These are phyloP conservation scores for Homarus gammarus DNA, from an alignment of 2,888 invertebrate genomes.

Conservation along the genomic window DNA sequence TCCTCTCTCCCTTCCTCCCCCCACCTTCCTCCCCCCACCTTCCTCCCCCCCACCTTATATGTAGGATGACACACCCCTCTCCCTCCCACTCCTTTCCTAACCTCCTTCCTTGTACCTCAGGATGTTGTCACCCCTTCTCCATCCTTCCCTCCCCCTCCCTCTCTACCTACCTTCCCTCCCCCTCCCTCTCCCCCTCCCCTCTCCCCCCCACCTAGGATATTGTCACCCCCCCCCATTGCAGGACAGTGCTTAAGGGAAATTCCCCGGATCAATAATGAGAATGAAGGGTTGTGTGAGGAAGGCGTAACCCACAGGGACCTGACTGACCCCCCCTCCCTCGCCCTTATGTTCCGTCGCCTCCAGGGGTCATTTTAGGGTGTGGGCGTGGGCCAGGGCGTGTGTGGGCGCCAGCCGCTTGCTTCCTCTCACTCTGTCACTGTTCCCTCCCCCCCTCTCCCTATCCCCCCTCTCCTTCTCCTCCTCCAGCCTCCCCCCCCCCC, in stretches of 20 bases:
- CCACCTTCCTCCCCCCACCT: neutral
- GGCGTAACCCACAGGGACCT: neutral
- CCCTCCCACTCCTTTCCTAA: neutral
- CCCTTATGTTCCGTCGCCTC: constrained; percentile 11
- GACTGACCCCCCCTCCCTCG: constrained; percentile 23
- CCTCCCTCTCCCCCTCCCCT: neutral
- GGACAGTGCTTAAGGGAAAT: constrained; percentile 42
- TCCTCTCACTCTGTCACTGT: too few relatives aligned
- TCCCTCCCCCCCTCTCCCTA: too few relatives aligned
- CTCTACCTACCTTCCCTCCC: neutral
- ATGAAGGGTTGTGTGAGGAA: constrained; percentile 23
- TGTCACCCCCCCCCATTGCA: neutral
- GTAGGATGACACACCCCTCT: too few relatives aligned
- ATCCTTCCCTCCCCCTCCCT: neutral
- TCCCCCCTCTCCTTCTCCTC: too few relatives aligned
- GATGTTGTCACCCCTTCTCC: neutral
- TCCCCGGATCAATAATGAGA: constrained; percentile 41
- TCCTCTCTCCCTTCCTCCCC: too few relatives aligned
- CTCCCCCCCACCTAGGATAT: neutral
- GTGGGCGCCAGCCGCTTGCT: neutral
- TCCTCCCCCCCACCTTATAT: neutral
- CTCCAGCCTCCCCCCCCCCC: too few relatives aligned
- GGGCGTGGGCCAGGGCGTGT: neutral
- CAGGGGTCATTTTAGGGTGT: neutral
- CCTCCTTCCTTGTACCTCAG: neutral